phyloP scores from a whole-genome alignment of 2,113 vertebrate genomes.

The Zosterops japonicus region DNA sequence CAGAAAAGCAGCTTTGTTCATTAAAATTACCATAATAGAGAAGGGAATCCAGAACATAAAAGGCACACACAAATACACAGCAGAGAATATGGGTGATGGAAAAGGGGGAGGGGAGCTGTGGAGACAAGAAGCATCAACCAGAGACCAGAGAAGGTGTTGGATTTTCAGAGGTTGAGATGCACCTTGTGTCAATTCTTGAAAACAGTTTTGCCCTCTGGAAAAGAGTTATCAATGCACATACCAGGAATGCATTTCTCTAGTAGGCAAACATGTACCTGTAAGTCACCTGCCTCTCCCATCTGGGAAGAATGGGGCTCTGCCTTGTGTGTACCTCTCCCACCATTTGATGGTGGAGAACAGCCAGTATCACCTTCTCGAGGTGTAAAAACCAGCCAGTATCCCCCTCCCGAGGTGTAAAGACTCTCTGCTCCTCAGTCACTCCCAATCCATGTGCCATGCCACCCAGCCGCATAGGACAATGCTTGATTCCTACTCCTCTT shows the following conservation, averaged over 20 bases:
- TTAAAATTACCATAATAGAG: not conserved
- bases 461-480: not conserved
- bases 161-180: not conserved
- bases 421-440: not conserved
- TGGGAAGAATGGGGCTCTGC: not conserved
- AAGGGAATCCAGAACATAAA: not conserved
- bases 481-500: not conserved
- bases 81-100: not conserved
- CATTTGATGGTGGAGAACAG: not conserved
- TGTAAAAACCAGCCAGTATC: not conserved
- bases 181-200: not conserved
- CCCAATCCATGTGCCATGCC: accelerated
- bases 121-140: not conserved
- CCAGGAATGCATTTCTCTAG: not conserved
- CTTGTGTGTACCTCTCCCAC: not conserved
- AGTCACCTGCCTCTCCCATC: not conserved
- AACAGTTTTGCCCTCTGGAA: not conserved
- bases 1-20: not conserved
- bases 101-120: not conserved
- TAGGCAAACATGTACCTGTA: not conserved
- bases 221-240: not conserved
- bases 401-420: not conserved
- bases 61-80: not conserved
- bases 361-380: no score
- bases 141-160: not conserved